phyloP scores from a whole-genome alignment of 2,888 invertebrate genomes.

The Pristionchus mayeri region DNA sequence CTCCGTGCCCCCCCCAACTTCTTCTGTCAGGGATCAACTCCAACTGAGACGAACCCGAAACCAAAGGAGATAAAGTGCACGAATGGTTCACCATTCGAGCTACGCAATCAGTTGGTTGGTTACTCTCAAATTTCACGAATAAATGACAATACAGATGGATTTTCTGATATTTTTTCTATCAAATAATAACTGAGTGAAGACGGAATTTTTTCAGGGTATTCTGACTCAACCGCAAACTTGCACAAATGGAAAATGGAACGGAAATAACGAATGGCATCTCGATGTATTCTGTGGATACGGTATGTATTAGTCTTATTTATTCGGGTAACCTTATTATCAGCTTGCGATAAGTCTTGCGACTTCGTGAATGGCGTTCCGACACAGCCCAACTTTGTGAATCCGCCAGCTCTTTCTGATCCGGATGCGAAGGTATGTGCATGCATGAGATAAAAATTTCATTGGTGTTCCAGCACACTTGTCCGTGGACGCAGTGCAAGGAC shows the following conservation, averaged over 20 bases:
- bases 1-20: neutral
- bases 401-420: neutral
- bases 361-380: neutral
- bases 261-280: neutral
- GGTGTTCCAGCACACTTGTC: neutral
- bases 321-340: neutral
- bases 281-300: conserved; percentile 30
- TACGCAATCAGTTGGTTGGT: neutral
- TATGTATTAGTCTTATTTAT: neutral
- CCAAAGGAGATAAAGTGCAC: conserved; percentile 28
- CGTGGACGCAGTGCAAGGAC: neutral
- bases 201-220: neutral
- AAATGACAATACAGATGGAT: neutral
- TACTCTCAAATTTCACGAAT: neutral
- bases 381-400: neutral
- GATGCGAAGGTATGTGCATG: neutral
- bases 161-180: neutral
- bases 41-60: neutral
- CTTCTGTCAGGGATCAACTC: conserved; percentile 20
- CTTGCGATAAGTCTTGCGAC: neutral
- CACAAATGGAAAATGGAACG: neutral
- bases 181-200: too few species aligned
- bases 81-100: neutral
- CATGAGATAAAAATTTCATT: neutral
- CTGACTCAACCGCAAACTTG: neutral